Base-by-base conservation (phyloP, 2,888 invertebrate genomes). In the Zaprionus lineosus region DNA sequence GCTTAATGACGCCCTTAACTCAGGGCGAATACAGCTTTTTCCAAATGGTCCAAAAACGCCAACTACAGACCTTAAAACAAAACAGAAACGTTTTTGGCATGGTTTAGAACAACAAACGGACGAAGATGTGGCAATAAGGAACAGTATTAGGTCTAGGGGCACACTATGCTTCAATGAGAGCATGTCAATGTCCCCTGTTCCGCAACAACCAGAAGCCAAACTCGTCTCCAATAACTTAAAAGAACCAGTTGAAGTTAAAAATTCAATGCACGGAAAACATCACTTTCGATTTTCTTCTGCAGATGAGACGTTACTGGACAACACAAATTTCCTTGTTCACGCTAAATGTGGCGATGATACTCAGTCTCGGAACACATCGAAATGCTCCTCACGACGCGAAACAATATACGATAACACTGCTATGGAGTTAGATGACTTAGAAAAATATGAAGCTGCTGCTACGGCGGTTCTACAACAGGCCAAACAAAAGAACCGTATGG, bases 311-410 rank as follows among this genome's bases (percentile, higher is more conserved):
- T 66, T 83, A 68, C 65, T 87, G 18, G 72, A 87, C 16, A 84
- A 76, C 28, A 86, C 87, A 0, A 81, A 84, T 46, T 86, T 87
- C 41, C 44, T 85, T 8, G 72, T 70, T 0, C 69, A 75, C 43
- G 86, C 77, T 11, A 82, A 71, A 61, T 36, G 87, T 1, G 79
- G 75, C 8, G 84, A 87, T 52, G 83, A 86, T 31, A 82, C 86
- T 1, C 48, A 70, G 19, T 83, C 82, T 0, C 63, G 70, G 5
- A 81, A 74, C 31, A 75, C 24, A 5, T 79, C 74, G 0, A 86
- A 74, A 33, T 68, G 46, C 18, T 52, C 68, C 0, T 66, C 72
- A 0, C 46, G 70, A 4, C 52, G 78, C 8, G 82, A 84, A n/a
- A 70, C 65, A 0, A 65, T 61, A 0, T 73, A 63, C 26, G 50